These are phyloP conservation scores for Drosophila repletoides DNA, from an alignment of 1,140 invertebrate genomes.

Conservation along the genomic window DNA sequence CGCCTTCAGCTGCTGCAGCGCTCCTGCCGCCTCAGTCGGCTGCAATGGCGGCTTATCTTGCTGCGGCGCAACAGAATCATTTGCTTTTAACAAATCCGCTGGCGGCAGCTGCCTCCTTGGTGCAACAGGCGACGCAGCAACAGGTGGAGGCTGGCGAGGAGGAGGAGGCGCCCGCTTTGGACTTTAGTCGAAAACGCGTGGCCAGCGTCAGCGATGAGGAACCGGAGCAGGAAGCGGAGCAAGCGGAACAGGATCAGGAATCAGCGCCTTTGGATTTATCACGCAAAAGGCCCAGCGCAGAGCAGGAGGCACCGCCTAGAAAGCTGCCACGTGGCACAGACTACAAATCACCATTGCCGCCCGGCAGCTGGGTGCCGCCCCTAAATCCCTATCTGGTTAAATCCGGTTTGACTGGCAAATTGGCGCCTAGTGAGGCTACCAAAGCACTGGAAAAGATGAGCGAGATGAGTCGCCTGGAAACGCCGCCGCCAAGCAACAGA, in stretches of 20 bases:
- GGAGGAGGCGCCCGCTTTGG: conserved; percentile 85
- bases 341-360: conserved; percentile 82
- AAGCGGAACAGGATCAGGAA: conserved; percentile 54
- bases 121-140: conserved; percentile 83
- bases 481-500: conserved; percentile 27
- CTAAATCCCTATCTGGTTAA: conserved; percentile 90
- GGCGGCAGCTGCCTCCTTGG: conserved; percentile 84
- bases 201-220: conserved; percentile 42
- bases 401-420: conserved; percentile 85
- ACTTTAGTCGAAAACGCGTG: conserved; percentile 88
- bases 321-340: conserved; percentile 86
- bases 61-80: conserved; percentile 88
- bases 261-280: conserved; percentile 92
- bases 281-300: conserved; percentile 83
- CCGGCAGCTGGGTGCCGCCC: conserved; percentile 89
- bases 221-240: conserved; percentile 39
- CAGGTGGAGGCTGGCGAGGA: conserved; percentile 84
- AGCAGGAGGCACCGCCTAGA: conserved; percentile 84
- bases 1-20: conserved; percentile 85
- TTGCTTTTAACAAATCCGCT: conserved; percentile 90
- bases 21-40: conserved; percentile 89
- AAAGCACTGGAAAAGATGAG: conserved; percentile 96
- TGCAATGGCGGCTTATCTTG: conserved; percentile 90
- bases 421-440: conserved; percentile 88
- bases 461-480: conserved; percentile 89